phyloP scores from a whole-genome alignment of 1,140 invertebrate genomes.

The Zeugodacus cucurbitae region DNA sequence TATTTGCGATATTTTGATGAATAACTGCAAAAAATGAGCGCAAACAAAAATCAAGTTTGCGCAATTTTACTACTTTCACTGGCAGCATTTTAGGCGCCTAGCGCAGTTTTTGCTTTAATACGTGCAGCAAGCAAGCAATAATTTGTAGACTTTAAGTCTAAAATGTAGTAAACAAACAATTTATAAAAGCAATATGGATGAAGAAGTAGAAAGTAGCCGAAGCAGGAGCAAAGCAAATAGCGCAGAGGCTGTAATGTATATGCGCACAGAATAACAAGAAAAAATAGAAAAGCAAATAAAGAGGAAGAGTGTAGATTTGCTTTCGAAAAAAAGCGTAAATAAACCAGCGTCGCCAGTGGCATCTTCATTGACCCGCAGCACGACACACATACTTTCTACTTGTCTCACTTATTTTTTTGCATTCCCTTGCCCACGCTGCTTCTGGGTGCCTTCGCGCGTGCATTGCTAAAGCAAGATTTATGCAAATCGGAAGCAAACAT shows the following conservation, averaged over 20 bases:
- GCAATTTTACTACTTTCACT: background rate
- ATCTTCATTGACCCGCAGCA: background rate
- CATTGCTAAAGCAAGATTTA: constrained; percentile 63
- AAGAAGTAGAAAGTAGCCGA: background rate
- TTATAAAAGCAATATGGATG: background rate
- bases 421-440: background rate
- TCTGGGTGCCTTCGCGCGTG: background rate
- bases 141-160: background rate
- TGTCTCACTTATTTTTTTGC: background rate
- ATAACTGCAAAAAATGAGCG: background rate
- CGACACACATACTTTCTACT: background rate
- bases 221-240: background rate
- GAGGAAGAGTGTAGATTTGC: background rate
- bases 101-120: background rate
- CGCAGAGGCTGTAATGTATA: background rate
- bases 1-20: background rate
- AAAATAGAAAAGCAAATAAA: background rate
- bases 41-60: background rate
- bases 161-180: background rate
- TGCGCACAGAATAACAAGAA: background rate
- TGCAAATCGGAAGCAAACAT: constrained; percentile 66
- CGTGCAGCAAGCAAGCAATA: background rate
- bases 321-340: background rate
- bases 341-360: constrained; percentile 6
- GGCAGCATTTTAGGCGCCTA: background rate